A percentile compares a stretch with the other conserved stretches of the same genome.
Evolutionary conservation across 2,888 invertebrate species (phyloP).

Genomic region (Chalcis sispes): DNA sequence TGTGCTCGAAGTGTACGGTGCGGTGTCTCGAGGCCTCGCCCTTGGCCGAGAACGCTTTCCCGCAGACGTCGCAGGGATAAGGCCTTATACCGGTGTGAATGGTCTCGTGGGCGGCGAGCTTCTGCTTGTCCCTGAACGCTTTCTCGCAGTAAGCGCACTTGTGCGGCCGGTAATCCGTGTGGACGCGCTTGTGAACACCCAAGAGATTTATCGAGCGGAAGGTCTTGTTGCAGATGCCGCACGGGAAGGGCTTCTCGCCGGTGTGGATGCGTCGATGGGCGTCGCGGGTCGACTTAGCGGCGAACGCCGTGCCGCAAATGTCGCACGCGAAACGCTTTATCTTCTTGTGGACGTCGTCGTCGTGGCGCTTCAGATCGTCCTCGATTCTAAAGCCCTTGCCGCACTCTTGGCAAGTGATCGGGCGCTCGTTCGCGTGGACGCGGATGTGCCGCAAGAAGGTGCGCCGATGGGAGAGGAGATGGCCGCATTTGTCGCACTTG

Average conservation of each 20-base stretch:
- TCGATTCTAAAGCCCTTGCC: constrained; percentile 62
- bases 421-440: constrained; percentile 75
- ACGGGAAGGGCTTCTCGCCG: constrained; percentile 74
- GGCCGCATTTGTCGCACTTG: constrained; percentile 70
- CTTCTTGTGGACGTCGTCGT: constrained; percentile 72
- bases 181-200: constrained; percentile 77
- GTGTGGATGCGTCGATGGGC: constrained; percentile 75
- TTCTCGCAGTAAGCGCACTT: constrained; percentile 71
- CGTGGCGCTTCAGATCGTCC: constrained; percentile 78
- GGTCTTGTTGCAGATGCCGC: constrained; percentile 74
- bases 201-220: constrained; percentile 78
- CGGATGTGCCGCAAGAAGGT: constrained; percentile 77
- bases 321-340: constrained; percentile 78
- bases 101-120: constrained; percentile 52
- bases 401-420: constrained; percentile 77
- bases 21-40: constrained; percentile 77
- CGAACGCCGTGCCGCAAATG: constrained; percentile 69
- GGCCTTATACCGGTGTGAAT: constrained; percentile 75
- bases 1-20: constrained; percentile 77
- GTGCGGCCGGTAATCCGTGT: constrained; percentile 73
- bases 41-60: constrained; percentile 76
- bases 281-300: constrained; percentile 62
- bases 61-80: constrained; percentile 77
- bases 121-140: constrained; percentile 49
- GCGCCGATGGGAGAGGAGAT: constrained; percentile 68